These are phyloP conservation scores for Chloroceryle amazona DNA, from an alignment of 2,797 vertebrate species.

Conservation along the genomic window DNA sequence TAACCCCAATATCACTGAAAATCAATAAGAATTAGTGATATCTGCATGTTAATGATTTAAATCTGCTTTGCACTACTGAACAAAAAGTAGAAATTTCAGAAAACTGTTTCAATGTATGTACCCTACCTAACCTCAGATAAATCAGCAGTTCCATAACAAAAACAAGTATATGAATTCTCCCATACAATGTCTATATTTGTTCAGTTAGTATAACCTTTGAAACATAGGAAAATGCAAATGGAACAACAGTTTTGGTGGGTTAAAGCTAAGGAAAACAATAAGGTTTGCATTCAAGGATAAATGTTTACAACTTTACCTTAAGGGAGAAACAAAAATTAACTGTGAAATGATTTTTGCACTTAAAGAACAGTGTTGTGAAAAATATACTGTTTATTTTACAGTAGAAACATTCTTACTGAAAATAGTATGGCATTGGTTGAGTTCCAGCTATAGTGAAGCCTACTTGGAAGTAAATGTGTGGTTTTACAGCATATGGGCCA, in stretches of 20 bases:
- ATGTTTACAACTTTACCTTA: neutral
- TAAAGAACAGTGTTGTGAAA: neutral
- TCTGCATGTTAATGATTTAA: neutral
- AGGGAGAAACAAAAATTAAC: constrained; percentile 25
- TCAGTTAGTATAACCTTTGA: neutral
- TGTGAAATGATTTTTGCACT: neutral
- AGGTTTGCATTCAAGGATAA: neutral
- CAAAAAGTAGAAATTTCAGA: neutral
- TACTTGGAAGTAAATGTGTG: constrained; percentile 28
- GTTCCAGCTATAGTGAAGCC: neutral
- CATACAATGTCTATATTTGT: neutral
- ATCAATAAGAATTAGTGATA: neutral
- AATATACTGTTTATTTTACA: constrained; percentile 41
- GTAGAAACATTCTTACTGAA: constrained; percentile 16
- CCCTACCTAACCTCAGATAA: neutral
- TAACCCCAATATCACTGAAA: neutral
- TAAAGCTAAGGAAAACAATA: neutral
- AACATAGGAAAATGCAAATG: neutral
- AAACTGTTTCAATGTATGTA: neutral
- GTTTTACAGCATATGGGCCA: constrained; percentile 29
- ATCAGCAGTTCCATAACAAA: neutral
- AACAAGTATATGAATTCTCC: neutral
- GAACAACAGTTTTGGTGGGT: neutral
- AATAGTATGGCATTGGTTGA: neutral
- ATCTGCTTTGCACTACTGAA: neutral